phyloP scores from a whole-genome alignment of 1,140 invertebrate species.

The Dryas iulia region DNA sequence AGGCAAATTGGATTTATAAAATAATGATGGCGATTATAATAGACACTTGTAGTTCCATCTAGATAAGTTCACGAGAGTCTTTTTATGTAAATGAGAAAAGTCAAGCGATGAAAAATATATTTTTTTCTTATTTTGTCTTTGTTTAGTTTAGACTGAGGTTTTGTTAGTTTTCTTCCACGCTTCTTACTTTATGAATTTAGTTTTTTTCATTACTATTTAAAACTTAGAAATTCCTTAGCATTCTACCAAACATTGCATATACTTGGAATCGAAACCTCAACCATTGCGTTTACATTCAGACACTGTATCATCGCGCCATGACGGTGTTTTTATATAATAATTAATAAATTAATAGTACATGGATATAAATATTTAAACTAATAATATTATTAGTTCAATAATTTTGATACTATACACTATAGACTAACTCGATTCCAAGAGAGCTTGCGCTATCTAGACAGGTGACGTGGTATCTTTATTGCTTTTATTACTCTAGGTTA shows the following conservation, averaged over 20 bases:
- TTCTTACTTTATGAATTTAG: not conserved
- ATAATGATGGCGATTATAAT: constrained; percentile 1
- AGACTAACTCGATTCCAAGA: not conserved
- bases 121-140: not conserved
- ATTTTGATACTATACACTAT: not conserved
- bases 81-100: not conserved
- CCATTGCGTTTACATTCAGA: too few relatives aligned
- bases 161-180: not conserved
- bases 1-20: constrained; percentile 6
- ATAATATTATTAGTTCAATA: not conserved
- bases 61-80: not conserved
- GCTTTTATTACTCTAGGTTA: not conserved
- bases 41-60: not conserved
- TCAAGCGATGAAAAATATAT: not conserved
- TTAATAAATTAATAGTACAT: too few relatives aligned
- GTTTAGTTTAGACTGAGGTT: not conserved
- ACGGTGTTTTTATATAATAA: too few relatives aligned
- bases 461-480: not conserved
- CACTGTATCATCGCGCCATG: too few relatives aligned
- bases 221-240: too few relatives aligned
- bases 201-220: too few relatives aligned
- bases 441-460: not conserved
- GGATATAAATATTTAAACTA: too few relatives aligned
- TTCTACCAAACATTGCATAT: too few relatives aligned
- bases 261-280: too few relatives aligned